Evolutionary conservation across 1,140 invertebrate genomes (phyloP).

Genomic region (Oryctes rhinoceros): DNA sequence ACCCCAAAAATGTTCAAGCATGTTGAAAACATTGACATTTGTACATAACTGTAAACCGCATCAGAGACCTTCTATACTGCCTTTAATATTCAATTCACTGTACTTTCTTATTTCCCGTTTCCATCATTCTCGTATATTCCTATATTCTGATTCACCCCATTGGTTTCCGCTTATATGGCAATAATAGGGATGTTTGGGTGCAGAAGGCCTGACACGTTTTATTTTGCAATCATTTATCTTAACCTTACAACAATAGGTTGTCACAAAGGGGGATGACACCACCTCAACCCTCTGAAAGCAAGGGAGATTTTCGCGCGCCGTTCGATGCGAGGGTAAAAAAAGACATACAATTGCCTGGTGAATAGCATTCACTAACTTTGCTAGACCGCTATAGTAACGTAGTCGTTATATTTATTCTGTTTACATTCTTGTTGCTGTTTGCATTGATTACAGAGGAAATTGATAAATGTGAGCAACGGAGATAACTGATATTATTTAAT

Average conservation of each 20-base stretch:
- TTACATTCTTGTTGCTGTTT: not conserved
- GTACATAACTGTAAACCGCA: too few species aligned
- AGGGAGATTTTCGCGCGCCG: not conserved
- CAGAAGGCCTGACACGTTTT: constrained; percentile 53
- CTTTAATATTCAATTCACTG: not conserved
- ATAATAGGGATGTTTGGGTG: constrained; percentile 52
- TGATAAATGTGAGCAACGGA: too few species aligned
- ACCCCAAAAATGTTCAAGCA: too few species aligned
- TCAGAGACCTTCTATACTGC: not conserved
- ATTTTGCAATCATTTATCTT: constrained; percentile 60
- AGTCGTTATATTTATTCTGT: constrained; percentile 4
- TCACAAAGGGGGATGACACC: constrained; percentile 57
- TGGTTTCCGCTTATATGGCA: constrained; percentile 55
- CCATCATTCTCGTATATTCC: constrained; percentile 17
- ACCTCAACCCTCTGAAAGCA: not conserved
- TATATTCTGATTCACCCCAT: constrained; percentile 52
- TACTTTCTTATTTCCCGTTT: not conserved
- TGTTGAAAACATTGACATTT: too few species aligned
- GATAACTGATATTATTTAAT: too few species aligned
- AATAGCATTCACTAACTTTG: not conserved
- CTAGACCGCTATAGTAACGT: not conserved
- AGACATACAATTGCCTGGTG: constrained; percentile 16
- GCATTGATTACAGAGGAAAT: too few species aligned
- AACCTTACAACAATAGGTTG: constrained; percentile 57
- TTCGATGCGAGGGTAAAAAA: constrained; percentile 17